phyloP scores from a whole-genome alignment of 2,113 vertebrate genomes.

The Bungarus multicinctus region DNA sequence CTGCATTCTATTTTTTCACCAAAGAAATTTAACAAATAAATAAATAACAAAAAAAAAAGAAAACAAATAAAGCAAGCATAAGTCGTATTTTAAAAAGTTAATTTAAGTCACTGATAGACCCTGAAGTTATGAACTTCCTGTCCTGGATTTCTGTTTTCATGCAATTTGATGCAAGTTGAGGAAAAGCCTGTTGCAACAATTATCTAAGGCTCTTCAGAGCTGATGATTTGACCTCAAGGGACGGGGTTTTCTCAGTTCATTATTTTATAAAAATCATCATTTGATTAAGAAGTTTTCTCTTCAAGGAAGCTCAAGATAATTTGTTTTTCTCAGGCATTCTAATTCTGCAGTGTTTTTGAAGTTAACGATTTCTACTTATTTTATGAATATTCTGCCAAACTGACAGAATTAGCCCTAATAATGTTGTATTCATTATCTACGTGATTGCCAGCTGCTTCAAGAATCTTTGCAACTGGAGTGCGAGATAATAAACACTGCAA shows the following conservation, averaged over 20 bases:
- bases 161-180: not conserved
- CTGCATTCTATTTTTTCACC: not conserved
- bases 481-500: not conserved
- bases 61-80: not conserved
- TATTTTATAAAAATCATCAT: not conserved
- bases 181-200: not conserved
- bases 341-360: not conserved
- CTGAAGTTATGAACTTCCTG: not conserved
- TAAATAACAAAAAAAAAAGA: too few species aligned
- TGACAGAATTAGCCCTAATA: not conserved
- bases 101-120: not conserved
- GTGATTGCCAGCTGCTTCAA: not conserved
- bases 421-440: not conserved
- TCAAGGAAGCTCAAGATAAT: not conserved
- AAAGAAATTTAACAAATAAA: not conserved
- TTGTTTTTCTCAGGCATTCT: not conserved
- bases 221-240: not conserved
- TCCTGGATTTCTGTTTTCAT: not conserved
- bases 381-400: not conserved
- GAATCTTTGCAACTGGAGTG: not conserved
- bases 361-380: not conserved
- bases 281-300: not conserved
- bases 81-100: not conserved
- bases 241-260: not conserved
- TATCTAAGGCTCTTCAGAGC: not conserved